Percentiles rank a stretch among this genome's conserved stretches.
These are phyloP conservation scores for Venustoraphidia nigricollis DNA, from an alignment of 2,888 invertebrate species.

Conservation along the genomic window DNA sequence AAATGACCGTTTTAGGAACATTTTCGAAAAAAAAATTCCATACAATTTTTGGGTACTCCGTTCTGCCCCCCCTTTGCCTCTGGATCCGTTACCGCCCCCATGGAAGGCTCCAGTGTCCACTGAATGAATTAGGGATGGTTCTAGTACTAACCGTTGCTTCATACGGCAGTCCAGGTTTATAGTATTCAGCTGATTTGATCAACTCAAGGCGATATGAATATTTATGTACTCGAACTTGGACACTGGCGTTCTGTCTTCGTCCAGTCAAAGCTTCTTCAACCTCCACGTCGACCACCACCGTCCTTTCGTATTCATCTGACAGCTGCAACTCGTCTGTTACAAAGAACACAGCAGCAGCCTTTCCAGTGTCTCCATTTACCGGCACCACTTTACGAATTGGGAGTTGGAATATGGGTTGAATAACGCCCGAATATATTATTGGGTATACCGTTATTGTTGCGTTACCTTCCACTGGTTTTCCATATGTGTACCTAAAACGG, in stretches of 20 bases:
- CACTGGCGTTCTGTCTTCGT: conserved; percentile 63
- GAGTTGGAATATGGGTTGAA: conserved; percentile 62
- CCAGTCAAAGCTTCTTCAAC: conserved; percentile 83
- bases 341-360: conserved; percentile 56
- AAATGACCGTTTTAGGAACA: no score
- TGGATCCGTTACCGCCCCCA: no score
- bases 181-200: conserved; percentile 68
- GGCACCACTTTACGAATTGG: conserved; percentile 56
- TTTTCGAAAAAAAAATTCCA: no score
- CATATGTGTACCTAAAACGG: conserved; percentile 57
- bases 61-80: no score
- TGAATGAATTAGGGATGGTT: no score
- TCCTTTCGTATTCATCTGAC: conserved; percentile 64
- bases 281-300: conserved; percentile 71
- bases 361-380: conserved; percentile 35
- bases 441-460: conserved; percentile 74
- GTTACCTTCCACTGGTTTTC: conserved; percentile 74
- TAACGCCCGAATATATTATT: conserved; percentile 59
- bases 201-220: conserved; percentile 61
- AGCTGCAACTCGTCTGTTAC: conserved; percentile 59
- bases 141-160: conserved; percentile 53
- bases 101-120: no score
- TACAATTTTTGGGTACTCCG: no score
- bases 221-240: conserved; percentile 58
- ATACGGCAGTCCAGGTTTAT: conserved; percentile 77